Conservation (phyloP, 2,888 invertebrate species). For the Diadegma fenestrale region DNA sequence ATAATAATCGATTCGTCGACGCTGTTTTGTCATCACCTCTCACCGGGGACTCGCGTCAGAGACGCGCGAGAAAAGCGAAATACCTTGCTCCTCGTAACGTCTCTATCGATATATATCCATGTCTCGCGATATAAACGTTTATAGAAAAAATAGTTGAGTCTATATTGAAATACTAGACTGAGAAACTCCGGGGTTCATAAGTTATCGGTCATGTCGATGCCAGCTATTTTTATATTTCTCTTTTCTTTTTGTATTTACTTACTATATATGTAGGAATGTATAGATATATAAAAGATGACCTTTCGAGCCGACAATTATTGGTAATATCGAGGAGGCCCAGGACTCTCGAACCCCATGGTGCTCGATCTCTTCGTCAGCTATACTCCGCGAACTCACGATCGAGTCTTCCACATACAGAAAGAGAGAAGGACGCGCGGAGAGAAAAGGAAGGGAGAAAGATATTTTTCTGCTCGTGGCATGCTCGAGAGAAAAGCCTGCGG, state of each 20-base stretch:
- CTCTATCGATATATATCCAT: slow-evolving; percentile 41
- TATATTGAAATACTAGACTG: slow-evolving; percentile 50
- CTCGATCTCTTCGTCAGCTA: slow-evolving; percentile 59
- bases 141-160: slow-evolving; percentile 41
- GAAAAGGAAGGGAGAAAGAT: slow-evolving; percentile 12
- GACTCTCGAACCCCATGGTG: slow-evolving; percentile 64
- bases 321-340: slow-evolving; percentile 82
- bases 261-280: slow-evolving; percentile 48
- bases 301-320: slow-evolving; percentile 84
- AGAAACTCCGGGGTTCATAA: slow-evolving; percentile 75
- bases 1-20: slow-evolving; percentile 62
- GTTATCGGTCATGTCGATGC: slow-evolving; percentile 75
- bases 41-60: slow-evolving; percentile 26
- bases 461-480: slow-evolving; percentile 22
- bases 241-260: neutral
- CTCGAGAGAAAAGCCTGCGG: slow-evolving; percentile 35
- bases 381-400: slow-evolving; percentile 76
- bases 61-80: slow-evolving; percentile 52
- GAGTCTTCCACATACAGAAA: slow-evolving; percentile 48
- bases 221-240: slow-evolving; percentile 43
- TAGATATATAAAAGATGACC: slow-evolving; percentile 79
- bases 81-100: slow-evolving; percentile 18
- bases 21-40: slow-evolving; percentile 56
- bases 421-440: neutral
- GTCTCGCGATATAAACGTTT: slow-evolving; percentile 26